These are phyloP conservation scores for Echiichthys vipera DNA, from an alignment of 2,797 vertebrate genomes.

Conservation along the genomic window DNA sequence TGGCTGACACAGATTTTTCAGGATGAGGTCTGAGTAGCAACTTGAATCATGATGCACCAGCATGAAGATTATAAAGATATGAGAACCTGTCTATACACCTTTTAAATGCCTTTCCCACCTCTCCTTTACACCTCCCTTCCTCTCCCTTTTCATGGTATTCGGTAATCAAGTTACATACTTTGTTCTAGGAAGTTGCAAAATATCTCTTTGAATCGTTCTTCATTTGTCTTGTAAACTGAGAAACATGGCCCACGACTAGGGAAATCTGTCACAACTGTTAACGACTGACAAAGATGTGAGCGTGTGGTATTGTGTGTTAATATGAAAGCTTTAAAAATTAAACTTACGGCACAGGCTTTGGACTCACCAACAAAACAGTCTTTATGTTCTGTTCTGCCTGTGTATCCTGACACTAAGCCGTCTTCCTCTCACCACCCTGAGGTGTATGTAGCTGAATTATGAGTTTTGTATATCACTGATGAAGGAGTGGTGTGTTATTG, in stretches of 20 bases:
- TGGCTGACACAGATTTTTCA: conserved; percentile 25
- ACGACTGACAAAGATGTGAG: neutral
- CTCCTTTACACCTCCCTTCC: conserved; percentile 8
- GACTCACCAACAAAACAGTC: conserved; percentile 41
- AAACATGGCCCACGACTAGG: neutral
- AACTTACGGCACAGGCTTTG: conserved; percentile 16
- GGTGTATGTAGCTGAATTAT: conserved; percentile 28
- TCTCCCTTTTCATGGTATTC: too few relatives aligned
- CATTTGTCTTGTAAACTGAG: neutral
- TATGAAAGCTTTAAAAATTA: too few relatives aligned
- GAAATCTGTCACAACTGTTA: conserved; percentile 1
- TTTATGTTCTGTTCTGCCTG: conserved; percentile 47
- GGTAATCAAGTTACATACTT: neutral
- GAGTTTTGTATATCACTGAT: conserved; percentile 12
- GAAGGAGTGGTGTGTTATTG: conserved; percentile 8
- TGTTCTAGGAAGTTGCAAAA: neutral
- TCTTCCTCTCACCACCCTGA: conserved; percentile 23
- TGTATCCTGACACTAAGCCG: conserved; percentile 21
- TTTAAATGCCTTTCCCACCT: conserved; percentile 43
- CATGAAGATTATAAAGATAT: conserved; percentile 52
- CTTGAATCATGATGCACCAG: conserved; percentile 54
- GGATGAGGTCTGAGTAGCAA: conserved; percentile 26
- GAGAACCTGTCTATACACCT: conserved; percentile 72
- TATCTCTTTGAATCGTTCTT: neutral
- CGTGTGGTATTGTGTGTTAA: conserved; percentile 9